Evolutionary conservation across 2,888 invertebrate species (phyloP).

Genomic region (Parelbella ahira): DNA sequence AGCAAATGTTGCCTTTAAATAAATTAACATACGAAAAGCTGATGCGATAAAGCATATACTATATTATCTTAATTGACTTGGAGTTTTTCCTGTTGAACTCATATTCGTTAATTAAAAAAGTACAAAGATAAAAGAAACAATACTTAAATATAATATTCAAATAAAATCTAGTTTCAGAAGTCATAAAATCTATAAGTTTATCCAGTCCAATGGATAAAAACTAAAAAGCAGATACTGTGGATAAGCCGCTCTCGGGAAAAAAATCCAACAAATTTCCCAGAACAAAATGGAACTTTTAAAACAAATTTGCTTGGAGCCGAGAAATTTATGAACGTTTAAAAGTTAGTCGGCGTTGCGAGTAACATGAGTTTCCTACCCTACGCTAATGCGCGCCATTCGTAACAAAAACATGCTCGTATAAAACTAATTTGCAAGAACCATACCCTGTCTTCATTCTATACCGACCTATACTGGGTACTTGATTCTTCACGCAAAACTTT

Average conservation of each 20-base stretch:
- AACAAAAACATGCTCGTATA: slow-evolving; percentile 23
- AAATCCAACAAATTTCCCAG: slow-evolving; percentile 18
- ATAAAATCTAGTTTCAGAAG: slow-evolving; percentile 4
- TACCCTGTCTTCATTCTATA: slow-evolving; percentile 9
- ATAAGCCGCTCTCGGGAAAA: slow-evolving; percentile 14
- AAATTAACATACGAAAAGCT: too few species aligned
- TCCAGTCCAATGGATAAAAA: slow-evolving; percentile 15
- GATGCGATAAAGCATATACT: too few species aligned
- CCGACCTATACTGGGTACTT: slow-evolving; percentile 3
- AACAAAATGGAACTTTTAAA: slow-evolving; percentile 24
- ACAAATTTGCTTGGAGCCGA: slow-evolving; percentile 25
- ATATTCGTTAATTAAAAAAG: too few species aligned
- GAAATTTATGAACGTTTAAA: slow-evolving; percentile 29
- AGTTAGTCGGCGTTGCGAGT: slow-evolving; percentile 23
- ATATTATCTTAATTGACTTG: too few species aligned
- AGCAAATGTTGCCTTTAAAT: not conserved
- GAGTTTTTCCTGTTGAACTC: too few species aligned
- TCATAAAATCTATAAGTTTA: slow-evolving; percentile 17
- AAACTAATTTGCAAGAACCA: slow-evolving; percentile 29
- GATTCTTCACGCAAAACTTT: slow-evolving; percentile 1
- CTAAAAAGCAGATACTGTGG: slow-evolving; percentile 17
- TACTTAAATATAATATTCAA: too few species aligned
- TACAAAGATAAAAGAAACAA: too few species aligned
- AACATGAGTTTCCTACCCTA: slow-evolving; percentile 21
- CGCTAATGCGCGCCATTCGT: slow-evolving; percentile 19